phyloP scores from a whole-genome alignment of 2,888 invertebrate species.

The Thysanoteuthis rhombus region DNA sequence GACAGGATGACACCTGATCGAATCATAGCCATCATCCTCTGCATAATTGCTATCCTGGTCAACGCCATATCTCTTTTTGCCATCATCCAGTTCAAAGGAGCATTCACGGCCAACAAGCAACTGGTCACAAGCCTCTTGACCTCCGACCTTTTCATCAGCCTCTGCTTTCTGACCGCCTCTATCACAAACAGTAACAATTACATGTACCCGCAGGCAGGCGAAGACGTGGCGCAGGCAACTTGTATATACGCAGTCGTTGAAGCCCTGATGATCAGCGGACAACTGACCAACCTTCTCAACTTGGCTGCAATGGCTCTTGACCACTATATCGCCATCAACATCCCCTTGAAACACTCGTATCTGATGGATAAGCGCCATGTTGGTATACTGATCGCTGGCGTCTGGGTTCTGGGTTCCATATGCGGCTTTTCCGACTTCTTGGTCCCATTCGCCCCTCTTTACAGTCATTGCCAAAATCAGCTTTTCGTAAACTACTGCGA shows the following conservation, averaged over 20 bases:
- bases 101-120: slow-evolving; percentile 54
- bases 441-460: slow-evolving; percentile 31
- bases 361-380: slow-evolving; percentile 44
- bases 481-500: slow-evolving; percentile 55
- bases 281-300: slow-evolving; percentile 53
- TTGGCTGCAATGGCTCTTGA: slow-evolving; percentile 55
- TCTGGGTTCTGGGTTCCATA: slow-evolving; percentile 49
- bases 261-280: slow-evolving; percentile 52
- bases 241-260: slow-evolving; percentile 51
- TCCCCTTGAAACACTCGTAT: slow-evolving; percentile 47
- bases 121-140: slow-evolving; percentile 55
- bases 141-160: slow-evolving; percentile 53
- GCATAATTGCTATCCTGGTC: slow-evolving; percentile 48
- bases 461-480: slow-evolving; percentile 35
- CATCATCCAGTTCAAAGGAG: slow-evolving; percentile 50
- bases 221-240: slow-evolving; percentile 42
- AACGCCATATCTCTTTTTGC: slow-evolving; percentile 58
- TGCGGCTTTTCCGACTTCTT: slow-evolving; percentile 48
- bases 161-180: slow-evolving; percentile 50
- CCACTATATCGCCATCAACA: slow-evolving; percentile 55
- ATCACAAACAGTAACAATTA: slow-evolving; percentile 46
- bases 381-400: slow-evolving; percentile 42
- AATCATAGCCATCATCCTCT: slow-evolving; percentile 45
- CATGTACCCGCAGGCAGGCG: slow-evolving; percentile 34
- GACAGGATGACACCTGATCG: slow-evolving; percentile 20